Conservation (phyloP, 2,797 vertebrate species). For the Benthosema pterotum region DNA sequence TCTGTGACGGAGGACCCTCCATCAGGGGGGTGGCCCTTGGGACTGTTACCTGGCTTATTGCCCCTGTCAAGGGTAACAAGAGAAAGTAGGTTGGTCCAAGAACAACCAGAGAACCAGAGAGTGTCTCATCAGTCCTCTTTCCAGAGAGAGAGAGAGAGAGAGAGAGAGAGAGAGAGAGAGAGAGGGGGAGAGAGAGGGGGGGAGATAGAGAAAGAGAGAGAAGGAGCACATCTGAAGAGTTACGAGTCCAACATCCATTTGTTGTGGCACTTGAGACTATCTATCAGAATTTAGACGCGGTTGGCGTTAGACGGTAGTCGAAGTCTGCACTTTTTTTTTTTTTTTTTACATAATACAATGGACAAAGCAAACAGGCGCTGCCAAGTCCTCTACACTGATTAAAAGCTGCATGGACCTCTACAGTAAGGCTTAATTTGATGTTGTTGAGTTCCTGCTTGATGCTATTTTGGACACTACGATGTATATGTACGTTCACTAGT, state of each 20-base stretch:
- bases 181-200: too few species aligned
- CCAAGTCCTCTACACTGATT: constrained; percentile 57
- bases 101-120: constrained; percentile 33
- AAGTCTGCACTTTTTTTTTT: constrained; percentile 50
- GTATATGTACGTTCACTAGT: constrained; percentile 56
- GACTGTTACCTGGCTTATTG: constrained; percentile 90
- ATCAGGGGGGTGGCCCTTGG: constrained; percentile 89
- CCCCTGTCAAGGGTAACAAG: constrained; percentile 81
- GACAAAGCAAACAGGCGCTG: constrained; percentile 49
- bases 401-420: constrained; percentile 46
- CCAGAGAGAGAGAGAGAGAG: constrained; percentile 55
- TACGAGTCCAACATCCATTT: constrained; percentile 64
- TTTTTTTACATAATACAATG: constrained; percentile 47
- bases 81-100: constrained; percentile 44
- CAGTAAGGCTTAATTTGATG: constrained; percentile 65
- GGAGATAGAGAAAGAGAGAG: constrained; percentile 55
- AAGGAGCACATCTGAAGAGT: constrained; percentile 44
- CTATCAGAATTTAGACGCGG: constrained; percentile 59
- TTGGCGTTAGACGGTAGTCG: constrained; percentile 60
- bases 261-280: constrained; percentile 45
- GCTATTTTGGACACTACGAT: constrained; percentile 57
- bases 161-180: constrained; percentile 49
- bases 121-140: constrained; percentile 49
- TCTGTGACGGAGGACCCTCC: constrained; percentile 94
- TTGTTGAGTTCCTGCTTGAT: constrained; percentile 49